Evolutionary conservation across 2,888 invertebrate genomes (phyloP), one percentile per base, ranked within the genome.

Genomic region (Dinocampus coccinellae): DNA sequence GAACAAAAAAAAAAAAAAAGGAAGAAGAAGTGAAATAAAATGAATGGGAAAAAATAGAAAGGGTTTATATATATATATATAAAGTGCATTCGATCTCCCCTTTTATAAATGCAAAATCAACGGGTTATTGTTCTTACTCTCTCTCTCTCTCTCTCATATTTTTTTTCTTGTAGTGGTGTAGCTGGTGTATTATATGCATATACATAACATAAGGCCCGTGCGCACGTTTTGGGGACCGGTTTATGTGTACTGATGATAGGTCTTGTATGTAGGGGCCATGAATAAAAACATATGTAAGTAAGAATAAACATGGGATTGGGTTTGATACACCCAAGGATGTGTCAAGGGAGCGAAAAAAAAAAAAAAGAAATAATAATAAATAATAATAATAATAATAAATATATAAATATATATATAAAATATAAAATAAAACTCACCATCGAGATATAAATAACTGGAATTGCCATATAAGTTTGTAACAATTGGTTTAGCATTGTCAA

Each of bases 401-500:
- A n/a, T n/a, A n/a, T n/a, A n/a, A n/a, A n/a, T n/a, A n/a, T n/a
- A n/a, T n/a, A n/a, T n/a, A 34, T 10, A 33, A 10, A 36, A 20
- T 29, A 52, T 29, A 39, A n/a, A 62, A 24, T 42, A 24, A 0
- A 11, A 91, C 92, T 91, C 89, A 95, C 95, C 94, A 90, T 93
- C 92, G 74, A 95, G 89, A 81, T 92, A 91, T 85, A 95, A 91
- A 89, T 93, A 92, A 86, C 94, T 93, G 83, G 92, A 92, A 80
- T 89, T 90, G 82, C 93, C 93, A 88, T 92, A 92, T 87, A 95
- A 90, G 88, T 94, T 94, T 86, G 92, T 92, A 87, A 93, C 90
- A 88, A 95, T 92, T 73, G 94, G 94, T 85, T 92, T 91, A 81
- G 94, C 90, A 83, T 94, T 94, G 84, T 93, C 93, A 86, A 91